phyloP scores from a whole-genome alignment of 2,797 vertebrate species.

The Malacoctenus gilli region DNA sequence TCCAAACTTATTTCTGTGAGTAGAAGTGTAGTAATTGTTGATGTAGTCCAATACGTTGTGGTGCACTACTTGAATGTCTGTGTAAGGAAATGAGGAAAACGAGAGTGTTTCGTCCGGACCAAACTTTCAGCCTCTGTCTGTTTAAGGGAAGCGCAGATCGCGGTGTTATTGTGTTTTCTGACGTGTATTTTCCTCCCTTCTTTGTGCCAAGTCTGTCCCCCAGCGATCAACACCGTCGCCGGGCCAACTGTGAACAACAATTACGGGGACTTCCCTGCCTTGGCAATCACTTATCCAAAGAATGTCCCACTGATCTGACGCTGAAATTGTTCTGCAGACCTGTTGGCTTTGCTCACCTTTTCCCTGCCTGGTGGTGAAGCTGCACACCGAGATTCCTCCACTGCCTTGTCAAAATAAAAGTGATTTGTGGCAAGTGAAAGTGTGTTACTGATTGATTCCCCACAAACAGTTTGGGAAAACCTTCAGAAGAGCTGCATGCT shows the following conservation, averaged over 20 bases:
- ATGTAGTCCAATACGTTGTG: constrained; percentile 2
- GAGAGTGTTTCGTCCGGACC: too few relatives aligned
- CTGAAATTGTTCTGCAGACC: constrained; percentile 18
- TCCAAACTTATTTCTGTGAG: neutral
- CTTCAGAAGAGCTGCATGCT: too few relatives aligned
- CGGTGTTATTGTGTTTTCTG: constrained; percentile 15
- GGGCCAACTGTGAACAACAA: constrained; percentile 53
- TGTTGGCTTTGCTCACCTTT: neutral
- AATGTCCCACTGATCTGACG: constrained; percentile 30
- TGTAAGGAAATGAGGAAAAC: constrained; percentile 5
- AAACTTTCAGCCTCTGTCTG: neutral
- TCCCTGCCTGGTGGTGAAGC: constrained; percentile 15
- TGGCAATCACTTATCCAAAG: constrained; percentile 40
- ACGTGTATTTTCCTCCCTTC: constrained; percentile 27
- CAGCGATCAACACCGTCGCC: constrained; percentile 20
- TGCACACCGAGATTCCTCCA: constrained; percentile 14
- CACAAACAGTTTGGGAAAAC: too few relatives aligned
- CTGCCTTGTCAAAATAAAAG: constrained; percentile 8
- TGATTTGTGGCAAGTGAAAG: neutral
- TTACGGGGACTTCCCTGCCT: constrained; percentile 45
- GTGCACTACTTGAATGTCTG: constrained; percentile 13
- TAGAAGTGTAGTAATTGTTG: neutral
- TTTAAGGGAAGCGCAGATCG: too few relatives aligned
- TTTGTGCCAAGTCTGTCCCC: constrained; percentile 57
- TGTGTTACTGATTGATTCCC: too few relatives aligned